Evolutionary conservation across 35 echinoderm and acorn worm species (phyloP).

Genomic region (Apostichopus japonicus): DNA sequence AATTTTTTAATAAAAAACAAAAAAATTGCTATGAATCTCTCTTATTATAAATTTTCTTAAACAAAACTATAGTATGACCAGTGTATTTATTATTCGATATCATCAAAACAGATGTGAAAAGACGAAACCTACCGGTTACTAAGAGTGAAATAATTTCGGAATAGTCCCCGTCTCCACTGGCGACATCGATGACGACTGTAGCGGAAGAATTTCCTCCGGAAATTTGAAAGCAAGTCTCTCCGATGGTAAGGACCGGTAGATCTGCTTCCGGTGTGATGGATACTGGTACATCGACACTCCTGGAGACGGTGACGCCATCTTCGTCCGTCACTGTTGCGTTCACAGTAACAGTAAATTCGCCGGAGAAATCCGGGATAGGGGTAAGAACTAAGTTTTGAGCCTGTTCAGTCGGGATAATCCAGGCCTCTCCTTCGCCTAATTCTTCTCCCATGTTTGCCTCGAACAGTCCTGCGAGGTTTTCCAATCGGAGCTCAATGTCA

Average conservation of each 20-base stretch:
- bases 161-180: background rate
- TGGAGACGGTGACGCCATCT: background rate
- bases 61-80: too few species aligned
- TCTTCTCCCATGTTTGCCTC: background rate
- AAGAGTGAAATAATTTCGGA: constrained; percentile 7
- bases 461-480: background rate
- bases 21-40: too few species aligned
- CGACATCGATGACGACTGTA: background rate
- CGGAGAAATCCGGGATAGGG: background rate
- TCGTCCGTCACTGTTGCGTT: constrained; percentile 7
- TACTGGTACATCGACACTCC: background rate
- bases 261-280: background rate
- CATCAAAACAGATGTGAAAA: too few species aligned
- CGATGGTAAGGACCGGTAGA: background rate
- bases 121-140: background rate
- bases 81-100: too few species aligned
- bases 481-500: background rate
- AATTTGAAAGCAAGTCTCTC: background rate
- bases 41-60: too few species aligned
- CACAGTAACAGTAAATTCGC: background rate
- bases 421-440: background rate
- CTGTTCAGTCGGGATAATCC: background rate
- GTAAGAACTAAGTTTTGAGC: background rate
- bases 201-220: background rate
- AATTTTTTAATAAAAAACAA: background rate